Evolutionary conservation across 2,113 vertebrate species (phyloP).

Genomic region (Tenebrosternarchus preto): DNA sequence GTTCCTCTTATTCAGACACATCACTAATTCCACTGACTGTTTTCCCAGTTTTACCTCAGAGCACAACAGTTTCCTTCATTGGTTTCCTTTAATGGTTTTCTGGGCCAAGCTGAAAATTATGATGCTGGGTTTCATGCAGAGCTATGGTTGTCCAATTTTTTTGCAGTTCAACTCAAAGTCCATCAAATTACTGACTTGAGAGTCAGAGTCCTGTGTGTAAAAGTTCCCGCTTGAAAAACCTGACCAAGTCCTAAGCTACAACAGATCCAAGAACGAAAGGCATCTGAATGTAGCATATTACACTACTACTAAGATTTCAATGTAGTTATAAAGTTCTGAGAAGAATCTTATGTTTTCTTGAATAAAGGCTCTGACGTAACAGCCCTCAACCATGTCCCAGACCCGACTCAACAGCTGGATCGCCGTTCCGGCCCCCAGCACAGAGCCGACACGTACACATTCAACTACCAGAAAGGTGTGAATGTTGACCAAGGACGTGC

Average conservation of each 20-base stretch:
- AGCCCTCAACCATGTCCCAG: not conserved
- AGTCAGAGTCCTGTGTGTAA: not conserved
- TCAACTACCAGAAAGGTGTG: not conserved
- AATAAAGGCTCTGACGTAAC: not conserved
- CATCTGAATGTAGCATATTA: not conserved
- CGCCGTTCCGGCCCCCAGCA: not conserved
- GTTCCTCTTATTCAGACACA: too few species aligned
- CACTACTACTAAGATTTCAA: not conserved
- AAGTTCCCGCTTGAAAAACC: not conserved
- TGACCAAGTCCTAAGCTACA: not conserved
- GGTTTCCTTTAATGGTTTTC: too few species aligned
- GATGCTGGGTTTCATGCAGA: too few species aligned
- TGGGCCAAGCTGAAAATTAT: too few species aligned
- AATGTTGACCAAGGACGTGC: conserved; percentile 6
- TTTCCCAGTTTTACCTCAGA: too few species aligned
- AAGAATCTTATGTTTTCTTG: not conserved
- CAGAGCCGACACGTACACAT: not conserved
- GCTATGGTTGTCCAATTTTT: not conserved
- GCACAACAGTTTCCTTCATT: too few species aligned
- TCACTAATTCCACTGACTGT: too few species aligned
- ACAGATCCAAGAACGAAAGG: not conserved
- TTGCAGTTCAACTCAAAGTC: not conserved
- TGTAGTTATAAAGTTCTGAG: not conserved
- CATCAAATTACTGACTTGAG: not conserved
- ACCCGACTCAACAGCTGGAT: not conserved